Base-by-base conservation (phyloP, 2,113 vertebrate species). In the Stigmatopora nigra region DNA sequence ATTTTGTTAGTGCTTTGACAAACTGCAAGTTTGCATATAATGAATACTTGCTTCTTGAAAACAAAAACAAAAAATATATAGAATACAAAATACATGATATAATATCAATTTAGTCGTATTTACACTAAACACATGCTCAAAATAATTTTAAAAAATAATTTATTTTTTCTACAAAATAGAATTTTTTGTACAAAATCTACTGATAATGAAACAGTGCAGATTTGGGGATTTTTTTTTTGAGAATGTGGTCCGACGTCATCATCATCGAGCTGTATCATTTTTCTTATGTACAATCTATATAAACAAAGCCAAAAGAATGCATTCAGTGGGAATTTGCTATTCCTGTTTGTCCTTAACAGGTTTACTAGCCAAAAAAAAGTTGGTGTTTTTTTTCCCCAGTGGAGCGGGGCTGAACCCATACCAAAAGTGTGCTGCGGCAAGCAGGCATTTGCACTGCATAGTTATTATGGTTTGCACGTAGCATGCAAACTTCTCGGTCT, bases 141-240 rank as follows among this genome's bases (percentile, higher is more conserved):
- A 87, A 89, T 86, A 89, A 84, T 85, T 89, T 87, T 84, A 70
- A 89, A 89, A 88, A 92, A 91, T 91, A 92, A 92, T 89, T 92
- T 91, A 91, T 86, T 81, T 78, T 81, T 78, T 85, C 87, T 83
- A 88, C 80, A 90, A 89, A 86, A 91, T 79, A 88, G 68, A 86
- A 71, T 80, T 85, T 55, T 52, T 20, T 52, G 80, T 88, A 89
- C 84, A 90, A 72, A 77, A 85, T 84, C 82, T 75, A 86, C 78
- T 79, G 73, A 81, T 64, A 72, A 70, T 73, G 74, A 70, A 73
- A 85, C 82, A 84, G 83, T 79, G 84, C 77, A 84, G 79, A 71
- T 73, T 72, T 84, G 76, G 76, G 73, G 72, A 76, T 61, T 86
- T 31, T 81, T 77, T 61, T 86, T 31, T 81, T 77, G 75, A 78